Percentiles rank a stretch among this genome's conserved stretches.
Evolutionary conservation across 2,797 vertebrate genomes (phyloP).

Genomic region (Botia almorhae): DNA sequence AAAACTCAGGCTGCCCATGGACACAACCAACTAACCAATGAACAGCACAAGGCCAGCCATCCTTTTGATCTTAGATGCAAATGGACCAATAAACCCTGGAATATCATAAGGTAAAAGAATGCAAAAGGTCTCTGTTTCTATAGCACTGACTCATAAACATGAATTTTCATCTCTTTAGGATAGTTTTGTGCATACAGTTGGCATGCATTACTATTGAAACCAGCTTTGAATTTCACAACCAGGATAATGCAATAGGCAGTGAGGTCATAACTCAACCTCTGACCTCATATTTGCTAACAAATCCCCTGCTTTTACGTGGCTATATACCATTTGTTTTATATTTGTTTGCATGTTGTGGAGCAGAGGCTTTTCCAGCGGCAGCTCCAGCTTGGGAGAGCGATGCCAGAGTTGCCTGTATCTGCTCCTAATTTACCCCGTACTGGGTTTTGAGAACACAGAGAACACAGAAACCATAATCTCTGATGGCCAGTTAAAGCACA

Average conservation of each 20-base stretch:
- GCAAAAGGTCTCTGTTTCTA: not conserved
- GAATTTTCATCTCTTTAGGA: slow-evolving; percentile 18
- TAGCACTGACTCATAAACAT: slow-evolving; percentile 23
- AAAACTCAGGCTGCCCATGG: slow-evolving; percentile 39
- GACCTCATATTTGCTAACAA: slow-evolving; percentile 51
- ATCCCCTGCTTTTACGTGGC: slow-evolving; percentile 18
- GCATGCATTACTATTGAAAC: slow-evolving; percentile 8
- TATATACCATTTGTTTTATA: slow-evolving; percentile 61
- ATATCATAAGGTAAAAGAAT: not conserved
- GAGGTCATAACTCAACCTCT: slow-evolving; percentile 56
- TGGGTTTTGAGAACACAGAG: slow-evolving; percentile 49
- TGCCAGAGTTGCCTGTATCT: slow-evolving; percentile 61
- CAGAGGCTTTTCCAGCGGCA: slow-evolving; percentile 41
- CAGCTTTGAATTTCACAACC: slow-evolving; percentile 42
- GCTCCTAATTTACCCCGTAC: slow-evolving; percentile 67
- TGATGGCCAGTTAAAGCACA: slow-evolving; percentile 59
- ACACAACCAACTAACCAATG: slow-evolving; percentile 35
- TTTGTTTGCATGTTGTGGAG: slow-evolving; percentile 29
- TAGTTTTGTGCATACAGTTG: slow-evolving; percentile 13
- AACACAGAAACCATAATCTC: slow-evolving; percentile 64
- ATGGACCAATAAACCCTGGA: not conserved
- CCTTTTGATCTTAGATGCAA: not conserved
- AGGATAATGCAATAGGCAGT: slow-evolving; percentile 58
- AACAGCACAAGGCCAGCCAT: not conserved
- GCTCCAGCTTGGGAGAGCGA: not conserved